phyloP scores from a whole-genome alignment of 2,888 invertebrate genomes.

The Zygaena filipendulae region DNA sequence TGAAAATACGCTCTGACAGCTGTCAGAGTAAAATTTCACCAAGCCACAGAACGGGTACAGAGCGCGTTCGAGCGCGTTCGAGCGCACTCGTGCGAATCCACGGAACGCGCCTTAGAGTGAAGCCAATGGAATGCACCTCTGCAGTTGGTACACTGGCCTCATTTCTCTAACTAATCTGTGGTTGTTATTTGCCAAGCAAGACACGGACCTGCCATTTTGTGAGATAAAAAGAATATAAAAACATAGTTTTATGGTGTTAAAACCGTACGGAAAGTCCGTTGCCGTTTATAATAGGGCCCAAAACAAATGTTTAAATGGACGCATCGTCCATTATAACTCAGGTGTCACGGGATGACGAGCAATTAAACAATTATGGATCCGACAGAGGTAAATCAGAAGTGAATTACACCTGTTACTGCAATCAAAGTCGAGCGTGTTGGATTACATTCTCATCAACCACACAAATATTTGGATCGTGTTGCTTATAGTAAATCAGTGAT shows the following conservation, averaged over 20 bases:
- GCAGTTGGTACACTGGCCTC: too few relatives aligned
- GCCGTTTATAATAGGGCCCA: constrained; percentile 61
- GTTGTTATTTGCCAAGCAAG: constrained; percentile 62
- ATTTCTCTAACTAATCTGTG: too few relatives aligned
- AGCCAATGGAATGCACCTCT: too few relatives aligned
- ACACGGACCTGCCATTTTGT: constrained; percentile 61
- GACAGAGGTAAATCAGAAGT: constrained; percentile 86
- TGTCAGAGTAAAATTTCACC: too few relatives aligned
- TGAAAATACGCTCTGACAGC: too few relatives aligned
- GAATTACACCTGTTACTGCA: constrained; percentile 66
- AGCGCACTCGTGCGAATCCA: too few relatives aligned
- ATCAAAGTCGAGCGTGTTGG: constrained; percentile 63
- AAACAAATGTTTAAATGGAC: constrained; percentile 83
- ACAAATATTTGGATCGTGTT: constrained; percentile 50
- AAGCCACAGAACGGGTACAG: too few relatives aligned
- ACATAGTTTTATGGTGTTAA: constrained; percentile 68
- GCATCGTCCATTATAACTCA: constrained; percentile 99
- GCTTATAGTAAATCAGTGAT: constrained; percentile 26
- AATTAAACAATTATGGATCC: constrained; percentile 89
- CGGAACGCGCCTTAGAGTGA: too few relatives aligned
- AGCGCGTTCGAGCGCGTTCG: too few relatives aligned
- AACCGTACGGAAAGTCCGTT: constrained; percentile 58
- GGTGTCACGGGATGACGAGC: constrained; percentile 98
- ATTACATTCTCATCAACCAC: constrained; percentile 50
- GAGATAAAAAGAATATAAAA: constrained; percentile 68